These are phyloP conservation scores for Drosophila triauraria DNA, from an alignment of 1,140 invertebrate species.

Conservation along the genomic window DNA sequence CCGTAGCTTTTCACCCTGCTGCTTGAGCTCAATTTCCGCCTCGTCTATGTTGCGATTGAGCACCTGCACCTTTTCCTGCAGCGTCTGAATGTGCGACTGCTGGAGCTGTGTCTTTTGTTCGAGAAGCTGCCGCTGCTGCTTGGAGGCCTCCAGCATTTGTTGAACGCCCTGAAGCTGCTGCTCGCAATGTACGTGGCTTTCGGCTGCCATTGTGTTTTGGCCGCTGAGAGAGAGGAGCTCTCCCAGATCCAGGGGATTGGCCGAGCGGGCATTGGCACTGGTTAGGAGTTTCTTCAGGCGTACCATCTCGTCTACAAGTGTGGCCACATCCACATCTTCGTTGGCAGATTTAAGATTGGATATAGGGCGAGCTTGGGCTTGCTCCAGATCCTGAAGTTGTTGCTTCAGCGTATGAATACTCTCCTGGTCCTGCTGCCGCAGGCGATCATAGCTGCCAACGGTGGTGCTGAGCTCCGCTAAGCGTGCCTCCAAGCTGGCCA, in stretches of 20 bases:
- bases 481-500: conserved; percentile 91
- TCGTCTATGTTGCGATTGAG: conserved; percentile 88
- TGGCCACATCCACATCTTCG: conserved; percentile 68
- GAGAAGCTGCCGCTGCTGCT: conserved; percentile 46
- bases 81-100: conserved; percentile 87
- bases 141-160: conserved; percentile 83
- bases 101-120: conserved; percentile 81
- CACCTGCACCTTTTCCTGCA: conserved; percentile 88
- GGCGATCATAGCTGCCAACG: conserved; percentile 91
- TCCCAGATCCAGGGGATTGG: conserved; percentile 86
- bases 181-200: conserved; percentile 82
- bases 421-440: conserved; percentile 90
- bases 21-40: conserved; percentile 86
- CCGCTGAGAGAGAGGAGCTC: conserved; percentile 84
- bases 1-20: conserved; percentile 86
- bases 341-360: neutral
- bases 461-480: conserved; percentile 92
- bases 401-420: conserved; percentile 90
- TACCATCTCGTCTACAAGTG: conserved; percentile 86
- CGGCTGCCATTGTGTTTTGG: conserved; percentile 41
- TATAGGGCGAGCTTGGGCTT: conserved; percentile 14
- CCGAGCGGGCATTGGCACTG: conserved; percentile 86
- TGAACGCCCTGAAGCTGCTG: conserved; percentile 86
- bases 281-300: conserved; percentile 87
- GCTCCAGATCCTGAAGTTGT: conserved; percentile 75